These are phyloP conservation scores for Microtus oregoni DNA, from an alignment of 2,113 vertebrate genomes.

Conservation along the genomic window DNA sequence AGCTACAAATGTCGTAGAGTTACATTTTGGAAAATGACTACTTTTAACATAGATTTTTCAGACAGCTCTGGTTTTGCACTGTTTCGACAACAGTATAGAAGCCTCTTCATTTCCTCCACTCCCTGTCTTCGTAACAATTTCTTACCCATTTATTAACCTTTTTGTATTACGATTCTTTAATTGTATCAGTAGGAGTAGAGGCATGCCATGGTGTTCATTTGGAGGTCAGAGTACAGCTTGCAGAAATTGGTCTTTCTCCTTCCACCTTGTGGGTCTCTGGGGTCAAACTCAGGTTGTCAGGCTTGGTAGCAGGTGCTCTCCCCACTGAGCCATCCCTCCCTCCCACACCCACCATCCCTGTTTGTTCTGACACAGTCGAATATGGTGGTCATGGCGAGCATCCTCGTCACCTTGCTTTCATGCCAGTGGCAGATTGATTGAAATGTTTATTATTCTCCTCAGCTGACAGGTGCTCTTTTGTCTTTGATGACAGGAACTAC, in stretches of 20 bases:
- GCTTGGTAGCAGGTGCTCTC: neutral
- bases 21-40: neutral
- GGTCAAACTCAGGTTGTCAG: neutral
- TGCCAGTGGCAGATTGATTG: neutral
- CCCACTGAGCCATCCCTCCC: too few species aligned
- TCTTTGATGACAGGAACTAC: conserved; percentile 91
- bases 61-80: neutral
- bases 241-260: neutral
- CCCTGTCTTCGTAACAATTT: neutral
- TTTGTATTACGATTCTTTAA: neutral
- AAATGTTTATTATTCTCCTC: neutral
- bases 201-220: neutral
- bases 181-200: too few species aligned
- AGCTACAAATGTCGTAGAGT: neutral
- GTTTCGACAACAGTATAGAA: neutral
- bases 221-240: neutral
- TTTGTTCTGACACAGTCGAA: neutral
- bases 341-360: neutral
- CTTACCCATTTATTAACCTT: neutral
- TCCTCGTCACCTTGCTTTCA: neutral
- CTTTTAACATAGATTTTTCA: neutral
- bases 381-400: neutral
- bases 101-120: neutral
- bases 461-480: neutral
- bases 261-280: neutral